These are phyloP conservation scores for Bombus vancouverensis DNA, from an alignment of 1,140 invertebrate genomes.

Conservation along the genomic window DNA sequence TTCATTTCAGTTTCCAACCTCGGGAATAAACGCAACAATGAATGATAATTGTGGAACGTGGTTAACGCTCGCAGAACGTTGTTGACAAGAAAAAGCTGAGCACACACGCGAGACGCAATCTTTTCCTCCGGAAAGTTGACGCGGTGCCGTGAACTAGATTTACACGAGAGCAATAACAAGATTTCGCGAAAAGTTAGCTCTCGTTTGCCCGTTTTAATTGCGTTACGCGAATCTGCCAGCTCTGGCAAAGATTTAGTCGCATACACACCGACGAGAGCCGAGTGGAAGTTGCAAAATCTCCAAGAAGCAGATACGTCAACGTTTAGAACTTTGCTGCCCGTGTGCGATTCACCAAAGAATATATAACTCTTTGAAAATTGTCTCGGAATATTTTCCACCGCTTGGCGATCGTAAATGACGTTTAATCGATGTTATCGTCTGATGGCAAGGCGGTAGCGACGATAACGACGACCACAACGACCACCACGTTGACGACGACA, in stretches of 20 bases:
- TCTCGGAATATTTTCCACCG: background rate
- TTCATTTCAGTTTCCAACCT: background rate
- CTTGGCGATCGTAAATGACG: constrained; percentile 39
- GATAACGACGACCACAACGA: constrained; percentile 19
- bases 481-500: constrained; percentile 26
- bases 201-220: constrained; percentile 24
- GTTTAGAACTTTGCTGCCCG: background rate
- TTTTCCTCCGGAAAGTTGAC: background rate
- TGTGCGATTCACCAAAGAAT: no score
- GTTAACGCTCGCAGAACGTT: constrained; percentile 8
- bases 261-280: background rate
- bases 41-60: constrained; percentile 35
- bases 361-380: background rate
- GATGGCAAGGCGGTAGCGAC: constrained; percentile 22
- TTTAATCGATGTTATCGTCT: constrained; percentile 71
- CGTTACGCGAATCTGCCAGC: constrained; percentile 8
- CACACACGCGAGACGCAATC: background rate
- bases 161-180: constrained; percentile 30
- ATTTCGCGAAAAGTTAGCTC: constrained; percentile 33
- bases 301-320: background rate
- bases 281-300: background rate
- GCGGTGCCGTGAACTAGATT: constrained; percentile 19
- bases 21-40: constrained; percentile 37
- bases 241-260: constrained; percentile 5
- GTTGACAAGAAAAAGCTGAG: constrained; percentile 1